Base-by-base conservation (phyloP, 2,113 vertebrate species). In the Epinephelus cyanopodus region DNA sequence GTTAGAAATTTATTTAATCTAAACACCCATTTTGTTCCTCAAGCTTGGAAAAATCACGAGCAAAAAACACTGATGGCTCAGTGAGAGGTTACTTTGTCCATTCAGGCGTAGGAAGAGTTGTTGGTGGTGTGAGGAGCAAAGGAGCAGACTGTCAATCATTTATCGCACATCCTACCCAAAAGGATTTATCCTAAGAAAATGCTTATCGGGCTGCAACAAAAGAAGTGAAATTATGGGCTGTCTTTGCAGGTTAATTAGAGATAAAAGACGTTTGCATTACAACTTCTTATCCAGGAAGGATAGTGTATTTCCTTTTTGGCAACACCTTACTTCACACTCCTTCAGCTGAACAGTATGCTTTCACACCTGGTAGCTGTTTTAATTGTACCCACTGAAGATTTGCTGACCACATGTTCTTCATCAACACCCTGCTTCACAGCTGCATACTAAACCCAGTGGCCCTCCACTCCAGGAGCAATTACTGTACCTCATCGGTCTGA, bases 391-490 rank as follows among this genome's bases (percentile, higher is more conserved):
- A 29, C 10, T 6, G 52, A 65, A 6, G 67, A 68, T 73, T 77
- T 80, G 56, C 56, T 81, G 72, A 5, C 57, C 45, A 3, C n/a
- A 47, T 64, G 62, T 14, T 81, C 27, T 23, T 79, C 37, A 23
- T 67, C 66, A 72, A 45, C 56, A 29, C 9, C 42, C 21, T 15
- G 53, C 47, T 82, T 72, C 65, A 63, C 66, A 80, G 29, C 48
- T 82, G 65, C 58, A 42, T 23, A 15, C 23, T 50, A 52, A 23
- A 50, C n/a, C n/a, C n/a, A n/a, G n/a, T n/a, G n/a, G n/a, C n/a
- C n/a, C n/a, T n/a, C n/a, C n/a, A n/a, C n/a, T 54, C 47, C 39
- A 56, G 19, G 37, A 50, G 42, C 15, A 77, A n/a, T 23, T 9
- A 45, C 42, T 61, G 23, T 23, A 45, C n/a, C 57, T 77, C 7